phyloP scores from a whole-genome alignment of 2,113 vertebrate species.

The Paramormyrops kingsleyae region DNA sequence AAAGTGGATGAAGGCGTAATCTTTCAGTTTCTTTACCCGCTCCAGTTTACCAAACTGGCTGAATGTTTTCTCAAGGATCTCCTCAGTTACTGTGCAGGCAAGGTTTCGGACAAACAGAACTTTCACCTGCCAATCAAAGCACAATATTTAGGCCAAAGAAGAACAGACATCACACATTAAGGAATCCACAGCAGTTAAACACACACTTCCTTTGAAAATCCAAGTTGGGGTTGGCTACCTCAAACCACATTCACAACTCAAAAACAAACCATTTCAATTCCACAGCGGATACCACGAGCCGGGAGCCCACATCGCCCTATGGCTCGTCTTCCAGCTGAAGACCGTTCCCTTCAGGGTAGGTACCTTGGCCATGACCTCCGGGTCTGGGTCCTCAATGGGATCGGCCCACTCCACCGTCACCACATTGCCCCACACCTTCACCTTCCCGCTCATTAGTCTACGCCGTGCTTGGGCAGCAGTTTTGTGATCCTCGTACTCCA shows the following conservation, averaged over 20 bases:
- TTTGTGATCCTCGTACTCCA: conserved; percentile 99
- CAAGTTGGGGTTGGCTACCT: not conserved
- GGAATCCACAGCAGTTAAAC: not conserved
- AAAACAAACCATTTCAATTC: not conserved
- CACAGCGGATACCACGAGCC: not conserved
- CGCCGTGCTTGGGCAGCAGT: conserved; percentile 95
- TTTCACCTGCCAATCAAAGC: conserved; percentile 72
- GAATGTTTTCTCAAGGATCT: conserved; percentile 96
- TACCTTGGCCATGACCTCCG: conserved; percentile 99
- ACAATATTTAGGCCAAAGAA: not conserved
- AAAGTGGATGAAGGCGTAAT: conserved; percentile 98
- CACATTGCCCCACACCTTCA: conserved; percentile 98
- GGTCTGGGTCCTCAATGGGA: conserved; percentile 97
- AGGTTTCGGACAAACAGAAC: conserved; percentile 97
- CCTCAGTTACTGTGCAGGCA: conserved; percentile 93
- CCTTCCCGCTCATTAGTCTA: conserved; percentile 97
- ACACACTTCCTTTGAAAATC: not conserved
- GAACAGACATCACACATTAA: not conserved
- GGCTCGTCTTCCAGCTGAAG: not conserved
- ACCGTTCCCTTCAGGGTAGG: conserved; percentile 22
- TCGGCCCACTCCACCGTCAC: conserved; percentile 99
- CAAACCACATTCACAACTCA: not conserved
- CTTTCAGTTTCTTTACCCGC: conserved; percentile 97
- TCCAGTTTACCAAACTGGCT: conserved; percentile 96
- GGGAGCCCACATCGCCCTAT: not conserved